Percentiles rank a stretch among this genome's conserved stretches.
Conservation (phyloP, 1,140 invertebrate species). For the Tetranychus cinnabarinus region DNA sequence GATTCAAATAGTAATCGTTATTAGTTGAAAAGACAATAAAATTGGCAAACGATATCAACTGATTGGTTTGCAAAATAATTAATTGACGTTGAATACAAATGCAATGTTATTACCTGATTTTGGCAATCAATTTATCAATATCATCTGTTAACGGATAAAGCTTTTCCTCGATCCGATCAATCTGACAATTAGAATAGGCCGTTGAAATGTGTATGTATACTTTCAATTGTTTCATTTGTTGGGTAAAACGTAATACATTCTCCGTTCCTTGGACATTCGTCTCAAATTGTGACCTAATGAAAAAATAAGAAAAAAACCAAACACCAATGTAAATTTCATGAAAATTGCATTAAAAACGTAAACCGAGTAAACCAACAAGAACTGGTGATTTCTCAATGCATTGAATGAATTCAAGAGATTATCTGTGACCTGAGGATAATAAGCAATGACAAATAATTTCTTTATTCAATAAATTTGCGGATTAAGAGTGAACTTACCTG, state of each 20-base stretch:
- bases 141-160: conserved; percentile 33
- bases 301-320: background rate
- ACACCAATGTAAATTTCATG: conserved; percentile 17
- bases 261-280: conserved; percentile 69
- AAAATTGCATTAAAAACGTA: background rate
- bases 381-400: background rate
- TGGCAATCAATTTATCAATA: too few relatives aligned
- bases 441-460: too few relatives aligned
- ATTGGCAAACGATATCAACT: too few relatives aligned
- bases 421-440: background rate
- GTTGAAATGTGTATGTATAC: conserved; percentile 15
- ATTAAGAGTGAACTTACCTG: conserved; percentile 30
- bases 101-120: too few relatives aligned
- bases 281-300: conserved; percentile 20
- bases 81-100: too few relatives aligned
- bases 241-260: conserved; percentile 32
- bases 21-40: too few relatives aligned
- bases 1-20: too few relatives aligned
- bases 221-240: conserved; percentile 10
- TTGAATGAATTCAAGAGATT: background rate
- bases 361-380: background rate
- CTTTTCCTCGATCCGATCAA: conserved; percentile 26
- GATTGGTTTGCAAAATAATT: too few relatives aligned
- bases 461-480: too few relatives aligned
- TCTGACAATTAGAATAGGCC: conserved; percentile 28